Evolutionary conservation across 2,113 vertebrate genomes (phyloP).

Genomic region (Entosphenus tridentatus): DNA sequence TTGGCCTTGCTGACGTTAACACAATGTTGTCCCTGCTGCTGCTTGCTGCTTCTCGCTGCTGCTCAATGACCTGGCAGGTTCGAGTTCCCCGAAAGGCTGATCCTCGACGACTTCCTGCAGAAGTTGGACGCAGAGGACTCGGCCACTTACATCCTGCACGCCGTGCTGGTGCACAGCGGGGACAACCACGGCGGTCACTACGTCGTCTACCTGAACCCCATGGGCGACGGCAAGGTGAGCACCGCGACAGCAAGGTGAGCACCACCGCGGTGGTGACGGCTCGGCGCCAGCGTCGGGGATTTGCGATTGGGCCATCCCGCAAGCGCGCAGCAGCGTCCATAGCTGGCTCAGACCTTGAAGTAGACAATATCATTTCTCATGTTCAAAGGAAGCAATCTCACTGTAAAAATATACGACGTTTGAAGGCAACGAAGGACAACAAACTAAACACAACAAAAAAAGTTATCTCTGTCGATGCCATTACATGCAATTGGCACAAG

Average conservation of each 20-base stretch:
- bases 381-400: no score
- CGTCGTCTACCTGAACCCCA: slow-evolving; percentile 95
- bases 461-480: no score
- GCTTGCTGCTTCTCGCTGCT: not conserved
- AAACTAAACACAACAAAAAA: no score
- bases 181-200: slow-evolving; percentile 98
- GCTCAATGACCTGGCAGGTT: slow-evolving; percentile 31
- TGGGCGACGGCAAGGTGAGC: slow-evolving; percentile 94
- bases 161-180: slow-evolving; percentile 87
- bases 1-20: not conserved
- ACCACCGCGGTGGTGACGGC: not conserved
- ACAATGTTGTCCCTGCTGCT: not conserved
- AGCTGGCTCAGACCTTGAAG: no score
- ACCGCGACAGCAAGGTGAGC: slow-evolving; percentile 16
- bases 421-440: no score
- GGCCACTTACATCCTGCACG: slow-evolving; percentile 91
- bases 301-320: no score
- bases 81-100: slow-evolving; percentile 90
- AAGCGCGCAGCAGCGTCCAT: no score
- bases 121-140: slow-evolving; percentile 90
- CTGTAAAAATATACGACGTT: no score
- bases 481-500: no score
- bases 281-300: no score
- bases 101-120: slow-evolving; percentile 92
- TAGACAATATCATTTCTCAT: no score